Conservation (phyloP, 2,797 vertebrate species). For the Ibycter americanus region DNA sequence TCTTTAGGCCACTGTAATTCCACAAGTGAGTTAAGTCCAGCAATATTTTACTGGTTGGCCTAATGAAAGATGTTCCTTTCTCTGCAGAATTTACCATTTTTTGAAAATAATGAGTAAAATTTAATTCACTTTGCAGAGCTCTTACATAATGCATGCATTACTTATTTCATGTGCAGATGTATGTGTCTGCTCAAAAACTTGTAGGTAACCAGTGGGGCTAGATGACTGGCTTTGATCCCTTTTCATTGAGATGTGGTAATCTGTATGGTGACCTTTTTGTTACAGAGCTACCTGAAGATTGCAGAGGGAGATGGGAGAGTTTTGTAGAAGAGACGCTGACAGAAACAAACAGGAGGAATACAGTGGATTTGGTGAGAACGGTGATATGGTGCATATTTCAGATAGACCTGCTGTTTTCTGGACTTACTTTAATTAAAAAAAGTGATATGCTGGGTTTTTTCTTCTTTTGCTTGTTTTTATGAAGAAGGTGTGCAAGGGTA, state of each 20-base stretch:
- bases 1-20: neutral
- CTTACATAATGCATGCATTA: fast-evolving
- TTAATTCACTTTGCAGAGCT: neutral
- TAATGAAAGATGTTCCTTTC: neutral
- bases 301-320: conserved; percentile 94
- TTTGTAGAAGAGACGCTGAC: conserved; percentile 93
- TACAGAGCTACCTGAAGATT: conserved; percentile 93
- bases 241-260: neutral
- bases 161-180: neutral
- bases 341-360: conserved; percentile 94
- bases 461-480: neutral
- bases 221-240: neutral
- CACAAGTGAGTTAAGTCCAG: too few relatives aligned
- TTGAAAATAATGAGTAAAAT: neutral
- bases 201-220: neutral
- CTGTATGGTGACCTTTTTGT: neutral
- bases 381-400: neutral
- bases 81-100: neutral
- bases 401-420: neutral
- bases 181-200: neutral
- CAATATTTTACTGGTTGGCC: neutral
- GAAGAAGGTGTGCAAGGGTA: neutral
- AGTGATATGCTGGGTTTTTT: fast-evolving
- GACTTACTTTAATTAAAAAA: fast-evolving
- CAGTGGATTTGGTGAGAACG: conserved; percentile 90